Conservation (phyloP, 2,113 vertebrate species). For the Hypanus sabinus region DNA sequence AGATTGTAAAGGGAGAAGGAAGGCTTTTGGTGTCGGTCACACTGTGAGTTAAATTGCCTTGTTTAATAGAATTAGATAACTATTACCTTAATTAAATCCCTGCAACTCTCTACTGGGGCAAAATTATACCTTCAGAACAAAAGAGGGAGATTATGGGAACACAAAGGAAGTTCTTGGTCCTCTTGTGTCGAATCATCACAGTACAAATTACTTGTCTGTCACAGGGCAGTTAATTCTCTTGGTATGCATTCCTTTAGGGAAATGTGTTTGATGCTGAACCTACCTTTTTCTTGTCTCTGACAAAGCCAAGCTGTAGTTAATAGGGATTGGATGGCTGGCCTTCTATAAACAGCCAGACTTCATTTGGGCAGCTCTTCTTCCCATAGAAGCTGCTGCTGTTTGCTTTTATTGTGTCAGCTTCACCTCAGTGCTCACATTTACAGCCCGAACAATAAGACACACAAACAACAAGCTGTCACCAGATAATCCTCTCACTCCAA, state of each 20-base stretch:
- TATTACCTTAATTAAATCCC: conserved; percentile 37
- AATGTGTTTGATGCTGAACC: conserved; percentile 24
- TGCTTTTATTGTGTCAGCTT: conserved; percentile 12
- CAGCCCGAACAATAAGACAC: background rate
- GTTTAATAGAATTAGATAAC: conserved; percentile 37
- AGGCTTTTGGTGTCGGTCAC: conserved; percentile 27
- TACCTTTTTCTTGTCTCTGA: conserved; percentile 30
- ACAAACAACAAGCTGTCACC: conserved; percentile 34
- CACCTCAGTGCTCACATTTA: conserved; percentile 34
- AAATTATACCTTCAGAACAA: conserved; percentile 35
- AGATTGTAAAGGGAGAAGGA: background rate
- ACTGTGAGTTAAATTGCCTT: conserved; percentile 32
- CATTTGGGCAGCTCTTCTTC: conserved; percentile 29
- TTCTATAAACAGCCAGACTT: conserved; percentile 13
- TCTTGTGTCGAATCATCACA: conserved; percentile 25
- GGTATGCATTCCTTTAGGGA: conserved; percentile 2
- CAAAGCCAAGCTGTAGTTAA: conserved; percentile 27
- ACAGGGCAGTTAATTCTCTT: conserved; percentile 25
- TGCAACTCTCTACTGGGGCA: conserved; percentile 14
- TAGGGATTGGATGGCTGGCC: conserved; percentile 17
- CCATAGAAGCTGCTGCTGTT: conserved; percentile 24
- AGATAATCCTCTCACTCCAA: conserved; percentile 24
- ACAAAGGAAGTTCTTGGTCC: conserved; percentile 1
- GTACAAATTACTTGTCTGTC: conserved; percentile 32
- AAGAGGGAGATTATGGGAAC: conserved; percentile 1